A percentile compares a stretch with the other conserved stretches of the same genome.
Evolutionary conservation across 2,797 vertebrate genomes (phyloP).

Genomic region (Eptatretus atami): DNA sequence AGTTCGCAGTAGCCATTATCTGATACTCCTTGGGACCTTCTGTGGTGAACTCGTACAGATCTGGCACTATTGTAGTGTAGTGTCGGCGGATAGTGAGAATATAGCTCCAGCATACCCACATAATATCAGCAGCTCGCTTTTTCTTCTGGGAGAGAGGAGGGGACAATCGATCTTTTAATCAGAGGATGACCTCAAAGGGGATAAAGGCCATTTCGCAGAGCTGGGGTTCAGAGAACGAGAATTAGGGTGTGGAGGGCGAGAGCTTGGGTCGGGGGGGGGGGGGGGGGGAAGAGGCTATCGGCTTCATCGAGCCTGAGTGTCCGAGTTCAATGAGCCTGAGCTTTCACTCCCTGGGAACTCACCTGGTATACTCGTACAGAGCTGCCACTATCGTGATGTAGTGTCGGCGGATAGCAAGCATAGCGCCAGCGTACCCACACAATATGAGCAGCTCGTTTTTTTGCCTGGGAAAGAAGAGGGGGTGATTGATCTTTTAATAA

Average conservation of each 20-base stretch:
- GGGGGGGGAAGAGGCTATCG: not conserved
- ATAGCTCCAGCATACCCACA: slow-evolving; percentile 54
- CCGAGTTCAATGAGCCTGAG: not conserved
- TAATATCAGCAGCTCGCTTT: slow-evolving; percentile 61
- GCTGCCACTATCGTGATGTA: slow-evolving; percentile 59
- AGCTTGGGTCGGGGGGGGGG: not conserved
- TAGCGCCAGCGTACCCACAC: slow-evolving; percentile 45
- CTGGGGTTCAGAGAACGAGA: no score
- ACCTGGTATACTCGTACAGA: slow-evolving; percentile 68
- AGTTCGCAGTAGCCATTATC: not conserved
- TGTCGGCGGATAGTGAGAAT: slow-evolving; percentile 37
- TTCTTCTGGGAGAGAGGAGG: slow-evolving; percentile 8
- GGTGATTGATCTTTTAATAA: no score
- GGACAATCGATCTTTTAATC: no score
- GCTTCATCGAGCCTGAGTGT: not conserved
- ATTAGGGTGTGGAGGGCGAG: not conserved
- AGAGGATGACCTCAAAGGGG: no score
- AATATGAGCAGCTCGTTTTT: slow-evolving; percentile 67
- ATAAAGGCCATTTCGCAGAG: no score
- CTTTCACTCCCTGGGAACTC: slow-evolving; percentile 15
- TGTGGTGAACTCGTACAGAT: slow-evolving; percentile 67
- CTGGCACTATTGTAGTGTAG: slow-evolving; percentile 53
- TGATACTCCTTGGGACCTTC: slow-evolving; percentile 17
- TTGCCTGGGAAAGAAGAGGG: not conserved
- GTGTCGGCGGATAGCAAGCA: slow-evolving; percentile 45